phyloP scores from a whole-genome alignment of 2,888 invertebrate genomes.

The Stenurella melanura region DNA sequence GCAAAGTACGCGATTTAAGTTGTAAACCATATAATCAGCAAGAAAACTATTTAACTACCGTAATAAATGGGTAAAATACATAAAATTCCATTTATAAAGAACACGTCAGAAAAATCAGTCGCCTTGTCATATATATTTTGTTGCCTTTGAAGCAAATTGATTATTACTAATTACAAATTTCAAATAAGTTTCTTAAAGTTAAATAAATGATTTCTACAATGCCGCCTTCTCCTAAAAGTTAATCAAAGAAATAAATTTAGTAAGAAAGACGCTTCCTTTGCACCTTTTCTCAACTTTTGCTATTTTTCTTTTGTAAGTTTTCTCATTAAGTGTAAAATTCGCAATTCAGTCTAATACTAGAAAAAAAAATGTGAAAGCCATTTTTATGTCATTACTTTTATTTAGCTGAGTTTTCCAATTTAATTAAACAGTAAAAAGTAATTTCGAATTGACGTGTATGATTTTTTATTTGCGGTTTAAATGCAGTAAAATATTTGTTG shows the following conservation, averaged over 20 bases:
- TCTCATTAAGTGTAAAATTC: conserved; percentile 69
- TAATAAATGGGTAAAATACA: background rate
- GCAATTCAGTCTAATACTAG: conserved; percentile 61
- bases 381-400: conserved; percentile 53
- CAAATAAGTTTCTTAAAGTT: conserved; percentile 29
- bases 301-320: conserved; percentile 68
- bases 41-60: background rate
- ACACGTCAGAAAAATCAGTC: conserved; percentile 15
- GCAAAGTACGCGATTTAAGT: background rate
- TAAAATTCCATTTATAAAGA: background rate
- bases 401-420: conserved; percentile 55
- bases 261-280: conserved; percentile 62
- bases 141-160: conserved; percentile 1
- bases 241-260: conserved; percentile 69
- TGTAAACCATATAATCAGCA: background rate
- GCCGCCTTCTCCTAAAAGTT: conserved; percentile 61
- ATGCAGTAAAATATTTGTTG: conserved; percentile 16
- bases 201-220: conserved; percentile 57
- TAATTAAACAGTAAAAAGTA: conserved; percentile 51
- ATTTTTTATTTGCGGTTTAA: conserved; percentile 9
- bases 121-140: background rate
- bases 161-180: conserved; percentile 37
- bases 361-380: conserved; percentile 54
- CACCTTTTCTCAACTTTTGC: conserved; percentile 67
- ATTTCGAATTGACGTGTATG: conserved; percentile 27